Conservation (phyloP, 2,113 vertebrate genomes). For the Perca flavescens region DNA sequence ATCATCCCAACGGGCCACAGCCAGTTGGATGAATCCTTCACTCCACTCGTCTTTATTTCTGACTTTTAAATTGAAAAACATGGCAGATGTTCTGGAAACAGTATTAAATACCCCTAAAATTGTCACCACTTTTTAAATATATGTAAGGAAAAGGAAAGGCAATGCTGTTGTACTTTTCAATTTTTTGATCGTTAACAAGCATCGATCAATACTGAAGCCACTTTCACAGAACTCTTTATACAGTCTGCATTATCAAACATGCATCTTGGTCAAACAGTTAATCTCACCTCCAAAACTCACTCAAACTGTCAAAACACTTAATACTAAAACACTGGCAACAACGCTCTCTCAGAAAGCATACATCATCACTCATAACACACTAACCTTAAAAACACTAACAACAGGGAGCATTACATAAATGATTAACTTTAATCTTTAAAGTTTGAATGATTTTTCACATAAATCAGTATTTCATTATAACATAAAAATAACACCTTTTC, state of each 20-base stretch:
- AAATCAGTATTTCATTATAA: too few relatives aligned
- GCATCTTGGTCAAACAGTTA: too few relatives aligned
- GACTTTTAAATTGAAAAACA: conserved; percentile 7
- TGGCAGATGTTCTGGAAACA: conserved; percentile 21
- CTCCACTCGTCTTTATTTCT: background rate
- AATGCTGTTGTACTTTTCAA: background rate
- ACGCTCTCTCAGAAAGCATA: background rate
- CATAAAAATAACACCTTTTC: too few relatives aligned
- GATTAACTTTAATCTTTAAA: too few relatives aligned
- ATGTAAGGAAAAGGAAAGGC: background rate
- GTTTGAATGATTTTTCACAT: too few relatives aligned
- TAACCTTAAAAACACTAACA: background rate
- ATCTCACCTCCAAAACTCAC: too few relatives aligned
- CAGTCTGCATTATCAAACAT: too few relatives aligned
- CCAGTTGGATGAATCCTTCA: background rate
- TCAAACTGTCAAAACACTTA: too few relatives aligned
- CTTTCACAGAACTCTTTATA: too few relatives aligned
- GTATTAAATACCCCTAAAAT: background rate
- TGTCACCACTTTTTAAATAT: background rate
- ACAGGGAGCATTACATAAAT: background rate
- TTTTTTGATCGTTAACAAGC: too few relatives aligned
- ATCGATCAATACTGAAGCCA: too few relatives aligned
- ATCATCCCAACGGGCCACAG: background rate
- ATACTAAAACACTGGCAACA: background rate
- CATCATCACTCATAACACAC: background rate